Evolutionary conservation across 1,140 invertebrate species (phyloP).

Genomic region (Pinna nobilis): DNA sequence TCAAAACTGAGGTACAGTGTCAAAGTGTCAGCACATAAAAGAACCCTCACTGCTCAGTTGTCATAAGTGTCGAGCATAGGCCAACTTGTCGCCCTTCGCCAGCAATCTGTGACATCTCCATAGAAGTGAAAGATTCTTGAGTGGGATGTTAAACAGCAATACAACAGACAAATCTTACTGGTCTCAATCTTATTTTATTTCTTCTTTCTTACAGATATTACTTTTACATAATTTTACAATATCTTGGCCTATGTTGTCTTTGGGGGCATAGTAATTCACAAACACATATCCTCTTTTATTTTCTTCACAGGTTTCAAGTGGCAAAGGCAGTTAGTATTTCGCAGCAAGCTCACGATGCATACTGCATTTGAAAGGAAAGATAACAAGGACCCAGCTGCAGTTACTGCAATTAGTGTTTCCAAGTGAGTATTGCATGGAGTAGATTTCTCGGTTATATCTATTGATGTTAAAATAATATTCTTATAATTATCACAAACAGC

Average conservation of each 20-base stretch:
- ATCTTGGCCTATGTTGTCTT: not conserved
- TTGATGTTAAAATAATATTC: not conserved
- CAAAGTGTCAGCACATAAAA: too few species aligned
- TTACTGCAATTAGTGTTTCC: conserved; percentile 87
- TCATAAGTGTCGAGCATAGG: too few species aligned
- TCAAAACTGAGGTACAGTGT: too few species aligned
- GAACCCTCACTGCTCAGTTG: too few species aligned
- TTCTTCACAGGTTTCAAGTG: conserved; percentile 85
- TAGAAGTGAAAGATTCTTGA: too few species aligned
- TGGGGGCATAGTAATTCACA: not conserved
- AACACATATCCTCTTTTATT: not conserved
- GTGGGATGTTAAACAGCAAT: too few species aligned
- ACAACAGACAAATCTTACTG: too few species aligned
- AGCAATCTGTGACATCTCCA: too few species aligned
- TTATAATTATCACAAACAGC: not conserved
- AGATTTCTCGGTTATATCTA: not conserved
- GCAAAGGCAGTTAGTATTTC: conserved; percentile 93
- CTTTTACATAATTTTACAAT: not conserved
- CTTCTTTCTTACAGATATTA: not conserved
- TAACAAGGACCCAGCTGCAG: conserved; percentile 96
- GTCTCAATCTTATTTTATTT: not conserved
- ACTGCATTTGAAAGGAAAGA: conserved; percentile 98
- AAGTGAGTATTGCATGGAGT: conserved; percentile 20
- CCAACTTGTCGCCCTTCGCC: too few species aligned
- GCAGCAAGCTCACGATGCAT: conserved; percentile 98